Evolutionary conservation across 1,140 invertebrate genomes (phyloP), one percentile per base, ranked within the genome.

Genomic region (Euglossa dilemma): DNA sequence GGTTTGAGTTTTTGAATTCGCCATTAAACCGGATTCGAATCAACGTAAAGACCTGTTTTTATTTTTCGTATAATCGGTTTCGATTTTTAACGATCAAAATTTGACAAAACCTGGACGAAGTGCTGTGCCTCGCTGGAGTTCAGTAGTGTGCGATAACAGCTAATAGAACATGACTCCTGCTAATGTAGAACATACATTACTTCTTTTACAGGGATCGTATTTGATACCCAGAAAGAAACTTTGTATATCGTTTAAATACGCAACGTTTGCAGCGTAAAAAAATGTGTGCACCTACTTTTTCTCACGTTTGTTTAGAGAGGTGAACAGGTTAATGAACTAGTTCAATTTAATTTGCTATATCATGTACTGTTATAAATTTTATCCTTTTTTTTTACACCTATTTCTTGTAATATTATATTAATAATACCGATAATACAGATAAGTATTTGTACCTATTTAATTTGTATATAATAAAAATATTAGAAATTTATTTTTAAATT

Each of bases 191-290:
- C 77, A 71, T 88, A 67, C 70, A 63, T 63, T 80, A 57, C 70
- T 73, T 71, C 67, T 61, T 87, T 77, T 63, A 59, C 69, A n/a
- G 47, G 72, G 66, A 59, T 89, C 78, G 59, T 87, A 89, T 83
- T 79, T 36, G 76, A 89, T 72, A 54, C 43, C 50, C 59, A 64
- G 75, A 66, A 69, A 89, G 78, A 50, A 76, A 45, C 69, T 59
- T 47, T 28, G 47, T 74, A 43, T 45, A n/a, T 20, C 57, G 12
- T 67, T 83, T 74, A 18, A 59, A 66, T 54, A 36, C 5, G 56
- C 36, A 63, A 56, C 72, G 73, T 85, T 76, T 36, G 14, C 71
- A 50, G 28, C 63, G 63, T n/a, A 67, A 18, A 20, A n/a, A 64
- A 9, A 43, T 23, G 45, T 8, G 12, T 47, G n/a, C 11, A 43